phyloP scores from a whole-genome alignment of 2,888 invertebrate species.

The Spodoptera picta region DNA sequence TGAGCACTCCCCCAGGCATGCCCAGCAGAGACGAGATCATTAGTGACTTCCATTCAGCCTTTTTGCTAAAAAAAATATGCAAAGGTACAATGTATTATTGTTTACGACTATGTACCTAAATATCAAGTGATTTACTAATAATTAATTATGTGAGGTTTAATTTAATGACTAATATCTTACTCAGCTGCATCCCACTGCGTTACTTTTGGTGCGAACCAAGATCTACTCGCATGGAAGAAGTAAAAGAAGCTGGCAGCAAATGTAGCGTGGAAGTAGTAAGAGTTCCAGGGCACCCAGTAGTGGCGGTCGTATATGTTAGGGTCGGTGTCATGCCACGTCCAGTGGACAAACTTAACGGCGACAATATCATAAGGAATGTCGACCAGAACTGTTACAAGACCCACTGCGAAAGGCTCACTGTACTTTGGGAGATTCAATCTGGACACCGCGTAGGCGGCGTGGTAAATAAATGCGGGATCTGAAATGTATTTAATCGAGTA shows the following conservation, averaged over 20 bases:
- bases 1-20: slow-evolving; percentile 92
- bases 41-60: slow-evolving; percentile 75
- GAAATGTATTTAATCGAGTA: slow-evolving; percentile 23
- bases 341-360: slow-evolving; percentile 93
- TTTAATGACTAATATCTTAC: slow-evolving; percentile 67
- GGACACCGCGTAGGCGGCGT: slow-evolving; percentile 88
- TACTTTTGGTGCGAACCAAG: slow-evolving; percentile 84
- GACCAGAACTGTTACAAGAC: slow-evolving; percentile 91
- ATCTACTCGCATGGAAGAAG: slow-evolving; percentile 90
- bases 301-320: slow-evolving; percentile 92
- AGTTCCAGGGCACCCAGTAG: slow-evolving; percentile 95
- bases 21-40: slow-evolving; percentile 90
- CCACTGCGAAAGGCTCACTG: slow-evolving; percentile 91
- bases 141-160: no score
- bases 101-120: no score
- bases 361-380: slow-evolving; percentile 95
- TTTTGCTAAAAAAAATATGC: slow-evolving; percentile 58
- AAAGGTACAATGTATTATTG: neutral
- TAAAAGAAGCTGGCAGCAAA: slow-evolving; percentile 92
- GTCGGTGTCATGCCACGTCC: slow-evolving; percentile 95
- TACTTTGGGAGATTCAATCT: slow-evolving; percentile 87
- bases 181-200: slow-evolving; percentile 89
- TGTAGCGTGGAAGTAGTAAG: slow-evolving; percentile 94
- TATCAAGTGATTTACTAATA: no score
- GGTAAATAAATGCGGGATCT: slow-evolving; percentile 90